phyloP scores from a whole-genome alignment of 2,113 vertebrate species.

The Camelus bactrianus region DNA sequence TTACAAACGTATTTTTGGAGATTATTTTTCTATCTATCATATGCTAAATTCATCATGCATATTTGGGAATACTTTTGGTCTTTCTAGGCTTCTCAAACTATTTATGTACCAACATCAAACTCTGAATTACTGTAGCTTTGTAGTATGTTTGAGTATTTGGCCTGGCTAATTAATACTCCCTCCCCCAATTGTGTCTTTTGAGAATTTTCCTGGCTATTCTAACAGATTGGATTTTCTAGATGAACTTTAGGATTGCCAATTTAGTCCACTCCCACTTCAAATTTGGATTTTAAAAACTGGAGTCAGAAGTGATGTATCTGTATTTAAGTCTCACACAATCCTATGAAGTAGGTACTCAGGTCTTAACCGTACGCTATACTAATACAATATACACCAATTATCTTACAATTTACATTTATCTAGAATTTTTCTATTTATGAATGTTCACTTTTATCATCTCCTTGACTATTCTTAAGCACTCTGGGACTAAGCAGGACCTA shows the following conservation, averaged over 20 bases:
- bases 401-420: not conserved
- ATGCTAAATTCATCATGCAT: not conserved
- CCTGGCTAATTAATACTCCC: conserved; percentile 27
- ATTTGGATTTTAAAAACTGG: conserved; percentile 2
- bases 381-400: not conserved
- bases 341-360: not conserved
- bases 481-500: not conserved
- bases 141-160: conserved; percentile 11
- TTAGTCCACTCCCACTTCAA: not conserved
- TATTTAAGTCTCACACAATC: not conserved
- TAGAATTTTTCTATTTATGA: not conserved
- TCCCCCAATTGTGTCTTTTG: not conserved
- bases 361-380: not conserved
- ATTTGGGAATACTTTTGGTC: not conserved
- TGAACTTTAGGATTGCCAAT: not conserved
- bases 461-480: not conserved
- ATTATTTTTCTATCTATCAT: not conserved
- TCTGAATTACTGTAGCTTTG: not conserved
- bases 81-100: conserved; percentile 18
- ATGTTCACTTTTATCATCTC: not conserved
- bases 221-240: not conserved
- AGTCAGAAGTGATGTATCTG: not conserved
- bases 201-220: conserved; percentile 28
- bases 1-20: not conserved
- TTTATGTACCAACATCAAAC: not conserved